These are phyloP conservation scores for Tupiocoris notatus DNA, from an alignment of 2,888 invertebrate genomes.

Conservation along the genomic window DNA sequence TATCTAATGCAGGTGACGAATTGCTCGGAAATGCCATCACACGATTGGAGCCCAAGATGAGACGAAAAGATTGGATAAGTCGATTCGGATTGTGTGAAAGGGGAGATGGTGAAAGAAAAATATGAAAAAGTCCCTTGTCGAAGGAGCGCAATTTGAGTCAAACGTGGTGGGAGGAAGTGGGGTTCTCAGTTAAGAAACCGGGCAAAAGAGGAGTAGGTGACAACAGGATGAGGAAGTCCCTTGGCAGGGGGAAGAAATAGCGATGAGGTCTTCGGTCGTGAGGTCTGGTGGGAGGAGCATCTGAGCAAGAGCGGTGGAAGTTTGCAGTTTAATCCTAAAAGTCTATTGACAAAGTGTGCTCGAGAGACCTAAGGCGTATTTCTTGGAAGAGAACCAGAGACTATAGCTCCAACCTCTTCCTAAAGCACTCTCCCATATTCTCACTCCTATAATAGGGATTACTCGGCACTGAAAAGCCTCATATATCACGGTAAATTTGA, in stretches of 20 bases:
- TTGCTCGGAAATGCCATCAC: too few species aligned
- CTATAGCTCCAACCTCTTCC: neutral
- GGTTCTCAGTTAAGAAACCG: too few species aligned
- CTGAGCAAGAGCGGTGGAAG: conserved; percentile 11
- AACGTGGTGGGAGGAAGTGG: too few species aligned
- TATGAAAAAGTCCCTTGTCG: too few species aligned
- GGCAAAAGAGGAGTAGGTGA: neutral
- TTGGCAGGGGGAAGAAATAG: neutral
- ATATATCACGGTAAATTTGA: conserved; percentile 35
- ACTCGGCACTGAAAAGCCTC: conserved; percentile 1
- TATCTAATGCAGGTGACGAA: too few species aligned
- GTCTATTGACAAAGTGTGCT: conserved; percentile 37
- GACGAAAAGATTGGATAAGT: too few species aligned
- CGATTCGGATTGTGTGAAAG: too few species aligned
- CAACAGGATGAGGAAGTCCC: neutral
- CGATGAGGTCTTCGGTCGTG: neutral
- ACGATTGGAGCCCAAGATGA: too few species aligned
- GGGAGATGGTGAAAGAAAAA: too few species aligned
- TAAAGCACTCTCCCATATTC: neutral
- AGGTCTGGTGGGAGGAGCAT: neutral
- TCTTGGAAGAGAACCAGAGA: conserved; percentile 3
- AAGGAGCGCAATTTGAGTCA: too few species aligned
- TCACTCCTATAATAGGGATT: conserved; percentile 30
- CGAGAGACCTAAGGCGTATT: conserved; percentile 12
- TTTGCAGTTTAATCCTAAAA: conserved; percentile 38